phyloP scores from a whole-genome alignment of 2,888 invertebrate species.

The Pseudeuparius sepicola region DNA sequence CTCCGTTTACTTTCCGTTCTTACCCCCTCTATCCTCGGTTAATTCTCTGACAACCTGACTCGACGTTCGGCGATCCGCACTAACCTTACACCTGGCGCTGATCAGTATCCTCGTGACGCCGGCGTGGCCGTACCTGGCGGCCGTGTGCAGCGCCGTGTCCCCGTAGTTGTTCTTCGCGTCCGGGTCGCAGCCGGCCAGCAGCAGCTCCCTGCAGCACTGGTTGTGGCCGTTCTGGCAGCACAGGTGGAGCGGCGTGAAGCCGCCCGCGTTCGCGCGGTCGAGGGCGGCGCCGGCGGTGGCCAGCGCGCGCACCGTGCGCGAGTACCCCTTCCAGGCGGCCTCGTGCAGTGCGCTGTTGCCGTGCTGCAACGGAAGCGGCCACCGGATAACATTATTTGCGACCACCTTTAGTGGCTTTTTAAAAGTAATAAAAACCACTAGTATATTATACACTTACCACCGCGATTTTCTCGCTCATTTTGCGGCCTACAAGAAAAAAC shows the following conservation, averaged over 20 bases:
- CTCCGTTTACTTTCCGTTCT: too few relatives aligned
- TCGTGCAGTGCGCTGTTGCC: conserved; percentile 92
- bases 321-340: conserved; percentile 91
- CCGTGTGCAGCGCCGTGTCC: conserved; percentile 89
- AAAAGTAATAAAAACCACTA: too few relatives aligned
- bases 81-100: too few relatives aligned
- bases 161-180: conserved; percentile 92
- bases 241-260: conserved; percentile 88
- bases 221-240: conserved; percentile 96
- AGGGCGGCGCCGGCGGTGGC: conserved; percentile 56
- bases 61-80: too few relatives aligned
- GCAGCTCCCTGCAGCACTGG: conserved; percentile 80
- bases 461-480: too few relatives aligned
- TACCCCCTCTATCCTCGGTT: too few relatives aligned
- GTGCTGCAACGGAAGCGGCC: conserved; percentile 51
- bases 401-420: neutral
- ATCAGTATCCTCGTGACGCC: conserved; percentile 90
- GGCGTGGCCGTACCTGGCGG: conserved; percentile 91
- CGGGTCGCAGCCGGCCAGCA: conserved; percentile 78
- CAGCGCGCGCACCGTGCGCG: conserved; percentile 68
- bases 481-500: too few relatives aligned
- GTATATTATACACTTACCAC: too few relatives aligned
- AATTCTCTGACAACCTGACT: too few relatives aligned
- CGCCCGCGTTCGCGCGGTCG: conserved; percentile 66
- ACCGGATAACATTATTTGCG: too few relatives aligned